A percentile compares a stretch with the other conserved stretches of the same genome.
phyloP scores from a whole-genome alignment of 2,113 vertebrate species.

The Vimba vimba region DNA sequence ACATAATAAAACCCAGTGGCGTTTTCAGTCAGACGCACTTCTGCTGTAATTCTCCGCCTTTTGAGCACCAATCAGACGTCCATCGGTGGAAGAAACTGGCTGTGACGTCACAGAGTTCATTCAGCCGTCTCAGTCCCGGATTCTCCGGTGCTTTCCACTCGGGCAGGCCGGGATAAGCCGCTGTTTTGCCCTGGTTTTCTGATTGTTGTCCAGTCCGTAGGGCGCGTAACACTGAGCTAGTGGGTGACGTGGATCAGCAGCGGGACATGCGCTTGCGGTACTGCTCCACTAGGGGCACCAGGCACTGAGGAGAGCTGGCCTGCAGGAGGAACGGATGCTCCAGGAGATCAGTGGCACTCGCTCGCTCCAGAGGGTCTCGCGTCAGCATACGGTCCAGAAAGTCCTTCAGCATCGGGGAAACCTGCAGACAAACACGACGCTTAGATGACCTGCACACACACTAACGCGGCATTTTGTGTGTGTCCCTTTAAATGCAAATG shows the following conservation, averaged over 20 bases:
- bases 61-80: conserved; percentile 8
- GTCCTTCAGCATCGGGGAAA: conserved; percentile 92
- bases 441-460: not conserved
- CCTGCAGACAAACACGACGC: conserved; percentile 67
- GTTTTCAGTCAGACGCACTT: not conserved
- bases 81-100: not conserved
- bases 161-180: conserved; percentile 1
- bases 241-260: conserved; percentile 67
- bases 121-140: not conserved
- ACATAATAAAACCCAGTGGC: not conserved
- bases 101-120: not conserved
- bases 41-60: not conserved
- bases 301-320: conserved; percentile 93
- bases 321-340: conserved; percentile 97
- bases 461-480: too few relatives aligned
- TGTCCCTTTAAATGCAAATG: too few relatives aligned
- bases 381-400: conserved; percentile 96
- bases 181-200: not conserved
- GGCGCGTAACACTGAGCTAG: too few relatives aligned
- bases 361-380: conserved; percentile 88
- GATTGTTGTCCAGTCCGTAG: too few relatives aligned
- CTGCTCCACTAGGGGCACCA: conserved; percentile 94
- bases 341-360: conserved; percentile 91
- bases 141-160: conserved; percentile 18
- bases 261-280: conserved; percentile 89